Evolutionary conservation across 2,888 invertebrate genomes (phyloP), one percentile per base, ranked within the genome.

Genomic region (Altica lythri): DNA sequence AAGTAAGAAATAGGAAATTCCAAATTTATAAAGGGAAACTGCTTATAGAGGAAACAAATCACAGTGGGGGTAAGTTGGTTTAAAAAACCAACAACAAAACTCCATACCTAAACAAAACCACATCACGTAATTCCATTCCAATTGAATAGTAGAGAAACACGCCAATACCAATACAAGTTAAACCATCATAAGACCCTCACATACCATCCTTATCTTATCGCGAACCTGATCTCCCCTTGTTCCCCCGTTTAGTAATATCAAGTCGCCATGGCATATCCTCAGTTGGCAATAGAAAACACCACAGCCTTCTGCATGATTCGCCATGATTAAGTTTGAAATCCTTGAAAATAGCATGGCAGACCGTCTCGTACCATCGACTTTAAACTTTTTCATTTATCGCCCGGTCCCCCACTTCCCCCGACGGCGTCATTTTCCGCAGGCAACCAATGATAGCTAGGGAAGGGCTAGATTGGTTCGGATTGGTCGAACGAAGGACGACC

Each of bases 401-500:
- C 16, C 29, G 40, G 35, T 47, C 35, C 47, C 49, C 49, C 57
- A 49, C 55, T 54, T 29, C 6, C 38, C 32, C 16, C 40, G 17
- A 18, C 58, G n/a, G 67, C 67, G 69, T 68, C 70, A 69, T 70
- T 70, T 68, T 59, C 63, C 59, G 57, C 25, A 6, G 58, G 43
- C 66, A 64, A 65, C 75, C 75, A 75, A 75, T 75, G 65, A 65
- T 60, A 53, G 48, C 16, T 19, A 57, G 57, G 69, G 73, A 66
- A 68, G 73, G 75, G 73, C 61, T 59, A 60, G 53, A 53, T 49
- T 58, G 47, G 57, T 57, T 61, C 59, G 61, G 62, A 73, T 75
- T 75, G 74, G 75, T 53, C 60, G 58, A 25, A 42, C 67, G 73
- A 74, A 75, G 74, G 73, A 71, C 73, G 66, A 71, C 74, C 72